Conservation (phyloP, 2,888 invertebrate species). For the Drosophila monieri region DNA sequence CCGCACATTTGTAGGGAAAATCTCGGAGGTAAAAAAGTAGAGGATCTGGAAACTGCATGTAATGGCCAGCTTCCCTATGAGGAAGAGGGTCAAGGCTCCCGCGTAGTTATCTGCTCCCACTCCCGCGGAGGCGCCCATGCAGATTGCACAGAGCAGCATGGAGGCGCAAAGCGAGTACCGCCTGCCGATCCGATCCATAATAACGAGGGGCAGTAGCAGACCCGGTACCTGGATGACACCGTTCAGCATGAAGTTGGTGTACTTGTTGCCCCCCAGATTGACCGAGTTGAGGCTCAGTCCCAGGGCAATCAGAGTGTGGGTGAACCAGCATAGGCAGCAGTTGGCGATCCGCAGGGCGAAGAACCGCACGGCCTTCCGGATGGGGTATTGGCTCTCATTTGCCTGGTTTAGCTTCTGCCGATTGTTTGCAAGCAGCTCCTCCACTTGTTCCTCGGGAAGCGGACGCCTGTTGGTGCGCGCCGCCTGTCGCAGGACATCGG, state of each 20-base stretch:
- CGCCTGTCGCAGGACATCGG: slow-evolving; percentile 86
- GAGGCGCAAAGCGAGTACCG: slow-evolving; percentile 87
- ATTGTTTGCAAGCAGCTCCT: slow-evolving; percentile 64
- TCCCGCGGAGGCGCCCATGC: slow-evolving; percentile 78
- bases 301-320: slow-evolving; percentile 91
- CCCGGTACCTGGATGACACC: slow-evolving; percentile 89
- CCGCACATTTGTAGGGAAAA: slow-evolving; percentile 89
- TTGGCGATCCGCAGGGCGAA: slow-evolving; percentile 83
- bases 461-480: slow-evolving; percentile 85
- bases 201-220: slow-evolving; percentile 86
- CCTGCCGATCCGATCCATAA: slow-evolving; percentile 88
- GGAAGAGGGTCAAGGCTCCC: slow-evolving; percentile 86
- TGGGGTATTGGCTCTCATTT: slow-evolving; percentile 75
- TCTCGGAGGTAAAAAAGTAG: slow-evolving; percentile 89
- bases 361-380: slow-evolving; percentile 60
- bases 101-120: slow-evolving; percentile 69
- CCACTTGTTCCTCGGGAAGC: slow-evolving; percentile 67
- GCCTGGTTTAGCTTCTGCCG: slow-evolving; percentile 59
- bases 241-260: slow-evolving; percentile 88
- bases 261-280: slow-evolving; percentile 89
- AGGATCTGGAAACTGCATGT: slow-evolving; percentile 88
- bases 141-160: slow-evolving; percentile 86
- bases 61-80: slow-evolving; percentile 88
- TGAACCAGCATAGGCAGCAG: slow-evolving; percentile 91
- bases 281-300: slow-evolving; percentile 92